Evolutionary conservation across 2,888 invertebrate species (phyloP), one percentile per base, ranked within the genome.

Genomic region (Mythimna impura): DNA sequence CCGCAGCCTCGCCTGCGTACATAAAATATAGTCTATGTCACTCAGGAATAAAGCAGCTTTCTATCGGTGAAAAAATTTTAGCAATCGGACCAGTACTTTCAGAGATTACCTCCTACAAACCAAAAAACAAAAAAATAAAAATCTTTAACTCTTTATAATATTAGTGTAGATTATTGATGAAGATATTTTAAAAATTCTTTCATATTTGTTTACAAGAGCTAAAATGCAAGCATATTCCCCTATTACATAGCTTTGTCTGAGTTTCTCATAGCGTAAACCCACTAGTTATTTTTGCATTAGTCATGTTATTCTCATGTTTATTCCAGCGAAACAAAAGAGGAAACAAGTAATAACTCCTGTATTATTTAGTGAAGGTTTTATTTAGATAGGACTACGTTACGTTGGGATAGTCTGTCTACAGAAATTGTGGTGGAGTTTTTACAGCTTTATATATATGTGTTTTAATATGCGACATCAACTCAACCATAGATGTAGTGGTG

Each of bases 191-290:
- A 43, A 12, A 43, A 43, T 12, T 0, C 12, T 43, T 43, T 43
- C 40, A 12, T 43, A 12, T 43, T 43, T 43, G 40, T 43, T 43
- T 43, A 43, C 40, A 12, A 43, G 3, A 43, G 10, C 40, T 4
- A 14, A 43, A 43, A 12, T 14, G 14, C 14, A 43, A 10, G 1
- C 1, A 40, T 40, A 40, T 40, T 40, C 40, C 40, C 40, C 40
- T 3, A 12, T 87, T 87, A 88, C 82, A 82, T 71, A 82, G 71
- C 76, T 73, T 72, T n/a, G n/a, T n/a, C n/a, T n/a, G n/a, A n/a
- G n/a, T n/a, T n/a, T 57, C 43, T 52, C 70, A 67, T 69, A 68
- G 57, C 34, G 57, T 66, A 73, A 64, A 70, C 58, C 62, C 72
- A 58, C 64, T 69, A 64, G 66, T 76, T 73, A 76, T 79, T 79